Evolutionary conservation across 1,140 invertebrate species (phyloP).

Genomic region (Hyposmocoma kahamanoa): DNA sequence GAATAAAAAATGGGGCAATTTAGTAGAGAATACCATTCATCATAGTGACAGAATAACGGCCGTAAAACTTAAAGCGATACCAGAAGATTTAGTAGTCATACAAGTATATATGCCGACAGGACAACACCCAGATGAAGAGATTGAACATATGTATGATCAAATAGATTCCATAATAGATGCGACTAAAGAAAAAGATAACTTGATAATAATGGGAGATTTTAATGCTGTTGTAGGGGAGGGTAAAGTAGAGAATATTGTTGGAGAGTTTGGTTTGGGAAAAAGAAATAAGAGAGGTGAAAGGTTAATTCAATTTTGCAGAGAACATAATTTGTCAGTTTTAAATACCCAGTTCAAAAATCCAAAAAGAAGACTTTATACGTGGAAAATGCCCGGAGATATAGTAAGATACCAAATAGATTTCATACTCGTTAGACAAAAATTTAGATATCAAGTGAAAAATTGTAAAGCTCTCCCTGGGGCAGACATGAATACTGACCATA

Average conservation of each 20-base stretch:
- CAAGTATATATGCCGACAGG: constrained; percentile 4
- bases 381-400: constrained; percentile 11
- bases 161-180: neutral
- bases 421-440: constrained; percentile 18
- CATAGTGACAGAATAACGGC: neutral
- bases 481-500: constrained; percentile 24
- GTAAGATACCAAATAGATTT: constrained; percentile 29
- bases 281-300: neutral
- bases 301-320: neutral
- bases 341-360: neutral
- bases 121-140: neutral
- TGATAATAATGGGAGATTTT: too few species aligned
- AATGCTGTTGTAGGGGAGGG: too few species aligned
- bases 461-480: constrained; percentile 24
- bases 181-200: too few species aligned
- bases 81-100: neutral
- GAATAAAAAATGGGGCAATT: neutral
- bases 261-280: neutral
- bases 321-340: neutral
- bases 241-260: too few species aligned
- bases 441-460: constrained; percentile 17
- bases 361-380: neutral
- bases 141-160: neutral
- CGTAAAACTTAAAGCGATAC: neutral
- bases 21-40: neutral